Base-by-base conservation (phyloP, 1,140 invertebrate genomes). In the Polypedilum pembai region DNA sequence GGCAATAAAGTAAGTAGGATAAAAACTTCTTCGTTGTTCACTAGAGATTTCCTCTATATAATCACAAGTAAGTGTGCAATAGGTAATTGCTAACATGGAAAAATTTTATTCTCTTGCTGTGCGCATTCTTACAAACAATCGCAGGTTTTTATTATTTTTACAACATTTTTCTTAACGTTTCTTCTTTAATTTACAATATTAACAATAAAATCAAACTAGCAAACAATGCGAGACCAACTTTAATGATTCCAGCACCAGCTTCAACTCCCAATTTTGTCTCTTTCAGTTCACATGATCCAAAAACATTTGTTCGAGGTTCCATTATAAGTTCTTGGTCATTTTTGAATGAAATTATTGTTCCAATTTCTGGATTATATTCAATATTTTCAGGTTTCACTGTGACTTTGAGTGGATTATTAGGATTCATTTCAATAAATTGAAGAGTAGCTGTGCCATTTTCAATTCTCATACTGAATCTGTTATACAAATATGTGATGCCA, bases 401-500 rank as follows among this genome's bases (percentile, higher is more conserved):
- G 18, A 69, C 17, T 69, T 69, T 69, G 10, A 69, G 0, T 20
- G 20, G 17, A 20, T 69, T n/a, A n/a, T n/a, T n/a, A n/a, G n/a
- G n/a, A 18, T 18, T 69, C 65, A 18, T 18, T 8, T 21, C 20
- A 21, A 18, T 20, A 20, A 69, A 20, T 18, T 18, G 8, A n/a
- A 69, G 0, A 8, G 1, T 69, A 8, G 65, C 65, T 20, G 2
- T 1, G 4, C 8, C 20, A 20, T 21, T 12, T 18, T 21, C 18
- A 21, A 69, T 69, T 7, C 17, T 20, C 12, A 69, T 18, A 20
- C 17, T 69, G 17, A 69, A 69, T 7, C 17, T n/a, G 20, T 20
- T 69, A 69, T 69, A 18, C 17, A 69, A 18, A 18, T 69, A 69
- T 18, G 65, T 69, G 2, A 69, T 69, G 65, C 65, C 65, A 18